Evolutionary conservation across 2,797 vertebrate genomes (phyloP), one percentile per base, ranked within the genome.

Genomic region (Enteromius radiatus): DNA sequence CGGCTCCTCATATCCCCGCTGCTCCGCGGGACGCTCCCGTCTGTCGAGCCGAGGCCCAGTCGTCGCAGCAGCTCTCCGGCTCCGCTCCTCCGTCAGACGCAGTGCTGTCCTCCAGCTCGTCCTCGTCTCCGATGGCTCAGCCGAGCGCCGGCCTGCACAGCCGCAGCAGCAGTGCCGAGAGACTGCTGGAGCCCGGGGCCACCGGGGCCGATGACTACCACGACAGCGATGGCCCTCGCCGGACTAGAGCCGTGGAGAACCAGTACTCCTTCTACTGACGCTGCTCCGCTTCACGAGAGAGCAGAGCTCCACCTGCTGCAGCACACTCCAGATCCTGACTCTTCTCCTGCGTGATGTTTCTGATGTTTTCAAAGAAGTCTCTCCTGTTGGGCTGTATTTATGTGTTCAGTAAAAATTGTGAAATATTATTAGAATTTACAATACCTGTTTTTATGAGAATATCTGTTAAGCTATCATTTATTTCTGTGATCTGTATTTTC

Each of bases 251-350:
- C 0, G 97, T 99, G 54, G 97, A 99, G 91, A 99, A 99, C 93
- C 98, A 99, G 67, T 99, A 99, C 89, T 98, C 98, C 84, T 99
- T 99, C 94, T 99, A 99, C 92, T 99, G 87, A 81, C 9, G 38
- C 31, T 26, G 67, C 54, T 56, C 1, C 21, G 21, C 21, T 54
- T 54, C 21, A 54, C 5, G 10, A 67, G 21, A 67, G 36, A 15
- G 10, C 0, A 61, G 59, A 28, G 59, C 28, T 31, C 8, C 31
- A 7, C 19, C 61, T 64, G 61, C 5, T 64, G 3, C 28, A 33
- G 3, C 61, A 33, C 7, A 64, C 63, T 64, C 63, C 49, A n/a
- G n/a, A n/a, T n/a, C n/a, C n/a, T n/a, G n/a, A n/a, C n/a, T n/a
- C n/a, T n/a, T n/a, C 5, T 11, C 10, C n/a, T 26, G 23, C 26